phyloP scores from a whole-genome alignment of 2,113 vertebrate species.

The Scopus umbretta region DNA sequence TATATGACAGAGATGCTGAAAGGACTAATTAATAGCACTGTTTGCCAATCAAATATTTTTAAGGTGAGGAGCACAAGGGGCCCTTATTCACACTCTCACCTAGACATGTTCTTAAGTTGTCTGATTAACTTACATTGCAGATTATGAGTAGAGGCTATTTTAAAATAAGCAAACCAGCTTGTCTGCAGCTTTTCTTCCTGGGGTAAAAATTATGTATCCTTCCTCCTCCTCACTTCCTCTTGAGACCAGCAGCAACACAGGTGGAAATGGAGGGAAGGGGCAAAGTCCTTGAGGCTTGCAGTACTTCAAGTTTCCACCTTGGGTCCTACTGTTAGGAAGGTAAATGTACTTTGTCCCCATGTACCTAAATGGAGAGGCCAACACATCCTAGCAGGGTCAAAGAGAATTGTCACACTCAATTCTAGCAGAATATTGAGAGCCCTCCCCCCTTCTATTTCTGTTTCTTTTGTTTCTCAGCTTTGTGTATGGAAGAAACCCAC shows the following conservation, averaged over 20 bases:
- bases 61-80: background rate
- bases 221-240: background rate
- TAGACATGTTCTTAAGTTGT: background rate
- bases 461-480: background rate
- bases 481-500: background rate
- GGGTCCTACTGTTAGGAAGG: background rate
- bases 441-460: background rate
- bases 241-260: background rate
- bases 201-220: background rate
- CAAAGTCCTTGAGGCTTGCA: background rate
- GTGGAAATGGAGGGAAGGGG: background rate
- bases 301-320: background rate
- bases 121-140: background rate
- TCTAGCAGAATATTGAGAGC: background rate
- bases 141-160: background rate
- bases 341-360: background rate
- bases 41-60: background rate
- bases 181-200: background rate
- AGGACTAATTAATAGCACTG: background rate
- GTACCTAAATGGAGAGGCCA: background rate
- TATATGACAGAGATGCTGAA: background rate
- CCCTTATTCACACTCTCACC: background rate
- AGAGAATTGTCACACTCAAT: background rate
- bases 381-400: background rate
- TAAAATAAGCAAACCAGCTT: background rate